These are phyloP conservation scores for Megaceryle maxima DNA, from an alignment of 2,113 vertebrate genomes.

Conservation along the genomic window DNA sequence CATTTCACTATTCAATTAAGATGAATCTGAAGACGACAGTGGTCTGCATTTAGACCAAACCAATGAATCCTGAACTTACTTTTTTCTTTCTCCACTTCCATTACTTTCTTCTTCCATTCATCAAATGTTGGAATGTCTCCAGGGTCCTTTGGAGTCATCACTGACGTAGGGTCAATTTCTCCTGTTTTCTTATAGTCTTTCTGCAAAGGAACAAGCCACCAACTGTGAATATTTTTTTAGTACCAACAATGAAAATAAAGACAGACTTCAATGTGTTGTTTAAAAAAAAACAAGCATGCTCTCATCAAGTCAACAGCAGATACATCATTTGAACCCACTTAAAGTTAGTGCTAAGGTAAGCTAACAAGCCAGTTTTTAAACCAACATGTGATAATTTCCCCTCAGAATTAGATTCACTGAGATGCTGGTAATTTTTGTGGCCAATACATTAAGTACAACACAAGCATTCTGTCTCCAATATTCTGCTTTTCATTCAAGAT, in stretches of 20 bases:
- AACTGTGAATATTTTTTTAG: not conserved
- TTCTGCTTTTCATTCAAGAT: not conserved
- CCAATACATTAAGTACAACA: not conserved
- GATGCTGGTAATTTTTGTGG: not conserved
- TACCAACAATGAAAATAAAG: not conserved
- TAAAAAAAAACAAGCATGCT: not conserved
- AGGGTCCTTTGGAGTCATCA: conserved; percentile 86
- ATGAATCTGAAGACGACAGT: not conserved
- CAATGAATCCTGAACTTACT: conserved; percentile 78
- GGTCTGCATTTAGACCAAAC: not conserved
- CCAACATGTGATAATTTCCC: not conserved
- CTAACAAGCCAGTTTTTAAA: not conserved
- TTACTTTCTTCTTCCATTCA: conserved; percentile 98
- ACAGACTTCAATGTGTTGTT: not conserved
- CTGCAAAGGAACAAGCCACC: conserved; percentile 29
- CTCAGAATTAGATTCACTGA: not conserved
- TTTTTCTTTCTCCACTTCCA: conserved; percentile 99
- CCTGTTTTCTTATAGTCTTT: conserved; percentile 73
- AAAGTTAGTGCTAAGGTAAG: not conserved
- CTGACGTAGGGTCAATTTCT: conserved; percentile 83
- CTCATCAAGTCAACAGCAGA: not conserved
- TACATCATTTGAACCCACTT: not conserved
- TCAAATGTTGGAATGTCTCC: conserved; percentile 97
- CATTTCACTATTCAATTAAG: not conserved
- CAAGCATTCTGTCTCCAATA: not conserved